These are phyloP conservation scores for Todus mexicanus DNA, from an alignment of 2,797 vertebrate genomes.

Conservation along the genomic window DNA sequence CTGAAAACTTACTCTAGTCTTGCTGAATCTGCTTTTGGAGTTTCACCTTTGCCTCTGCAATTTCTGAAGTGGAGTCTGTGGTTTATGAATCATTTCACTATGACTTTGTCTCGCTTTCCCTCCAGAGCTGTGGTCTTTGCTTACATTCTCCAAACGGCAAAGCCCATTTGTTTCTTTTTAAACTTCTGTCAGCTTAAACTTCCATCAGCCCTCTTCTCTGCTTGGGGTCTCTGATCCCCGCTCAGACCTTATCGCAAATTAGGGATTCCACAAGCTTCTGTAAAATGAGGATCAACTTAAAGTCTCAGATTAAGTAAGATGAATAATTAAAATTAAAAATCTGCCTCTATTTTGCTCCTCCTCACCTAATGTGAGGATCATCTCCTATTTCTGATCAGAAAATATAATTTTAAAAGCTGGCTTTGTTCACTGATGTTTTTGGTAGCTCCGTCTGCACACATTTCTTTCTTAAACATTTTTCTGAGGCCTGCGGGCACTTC, in stretches of 20 bases:
- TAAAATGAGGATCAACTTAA: slow-evolving; percentile 57
- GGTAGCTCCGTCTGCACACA: neutral
- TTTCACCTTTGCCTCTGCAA: slow-evolving; percentile 30
- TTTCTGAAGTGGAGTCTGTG: neutral
- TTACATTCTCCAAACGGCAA: slow-evolving; percentile 21
- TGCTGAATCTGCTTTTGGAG: neutral
- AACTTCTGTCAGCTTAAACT: slow-evolving; percentile 51
- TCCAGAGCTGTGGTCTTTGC: slow-evolving; percentile 29
- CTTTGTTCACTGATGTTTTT: neutral
- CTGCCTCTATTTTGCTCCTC: slow-evolving; percentile 1
- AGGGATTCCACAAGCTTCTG: slow-evolving; percentile 47
- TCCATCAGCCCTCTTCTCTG: slow-evolving; percentile 35
- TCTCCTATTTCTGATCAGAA: neutral
- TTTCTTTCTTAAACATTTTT: neutral
- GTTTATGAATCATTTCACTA: neutral
- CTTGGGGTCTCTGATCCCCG: slow-evolving; percentile 50
- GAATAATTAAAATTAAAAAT: slow-evolving; percentile 57
- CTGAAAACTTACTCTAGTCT: neutral
- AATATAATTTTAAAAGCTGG: neutral
- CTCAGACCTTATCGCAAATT: slow-evolving; percentile 49
- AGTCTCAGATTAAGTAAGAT: slow-evolving; percentile 49
- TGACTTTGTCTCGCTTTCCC: neutral
- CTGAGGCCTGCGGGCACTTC: neutral
- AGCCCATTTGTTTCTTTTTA: slow-evolving; percentile 59
- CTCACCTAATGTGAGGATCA: slow-evolving; percentile 27